Base-by-base conservation (phyloP, 2,888 invertebrate species). In the Ptycholaimellus sp. region DNA sequence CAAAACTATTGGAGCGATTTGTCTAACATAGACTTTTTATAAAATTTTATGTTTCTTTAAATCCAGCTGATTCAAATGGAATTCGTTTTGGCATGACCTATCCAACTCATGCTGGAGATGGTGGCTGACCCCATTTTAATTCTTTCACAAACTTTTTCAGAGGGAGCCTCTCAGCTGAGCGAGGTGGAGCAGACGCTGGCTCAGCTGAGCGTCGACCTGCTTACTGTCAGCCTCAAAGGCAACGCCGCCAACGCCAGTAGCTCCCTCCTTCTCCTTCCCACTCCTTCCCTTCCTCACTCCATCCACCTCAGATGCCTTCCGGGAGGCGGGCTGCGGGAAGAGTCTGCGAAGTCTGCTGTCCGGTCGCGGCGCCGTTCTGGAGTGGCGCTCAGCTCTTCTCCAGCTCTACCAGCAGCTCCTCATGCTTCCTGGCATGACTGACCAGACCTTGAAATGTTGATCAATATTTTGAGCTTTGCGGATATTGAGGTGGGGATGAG, bases 251-350 rank as follows among this genome's bases (percentile, higher is more conserved):
- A 53, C 36, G 49, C 42, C 9, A 42, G 41, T 43, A 27, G 6
- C 13, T 31, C 11, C 23, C 32, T 27, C 7, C 18, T 37, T 6
- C 14, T 35, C 13, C 32, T 28, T 36, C 23, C n/a, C n/a, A n/a
- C n/a, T n/a, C n/a, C n/a, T n/a, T n/a, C n/a, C n/a, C n/a, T n/a
- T n/a, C n/a, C n/a, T 25, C 41, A 43, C 35, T 18, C 13, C n/a
- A 40, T 7, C 29, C 20, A 28, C 23, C 34, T 3, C 44, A 60
- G 61, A 74, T 55, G 79, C 87, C 42, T 80, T 90, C 57, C 69
- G 87, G 37, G 83, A 87, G 57, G 81, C 81, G 54, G 81, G 82
- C 1, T 87, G 87, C n/a, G n/a, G n/a, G n/a, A n/a, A n/a, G n/a
- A n/a, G n/a, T n/a, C n/a, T n/a, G n/a, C n/a, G n/a, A n/a, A n/a